Evolutionary conservation across 2,113 vertebrate species (phyloP), one percentile per base, ranked within the genome.

Genomic region (Geothlypis trichas): DNA sequence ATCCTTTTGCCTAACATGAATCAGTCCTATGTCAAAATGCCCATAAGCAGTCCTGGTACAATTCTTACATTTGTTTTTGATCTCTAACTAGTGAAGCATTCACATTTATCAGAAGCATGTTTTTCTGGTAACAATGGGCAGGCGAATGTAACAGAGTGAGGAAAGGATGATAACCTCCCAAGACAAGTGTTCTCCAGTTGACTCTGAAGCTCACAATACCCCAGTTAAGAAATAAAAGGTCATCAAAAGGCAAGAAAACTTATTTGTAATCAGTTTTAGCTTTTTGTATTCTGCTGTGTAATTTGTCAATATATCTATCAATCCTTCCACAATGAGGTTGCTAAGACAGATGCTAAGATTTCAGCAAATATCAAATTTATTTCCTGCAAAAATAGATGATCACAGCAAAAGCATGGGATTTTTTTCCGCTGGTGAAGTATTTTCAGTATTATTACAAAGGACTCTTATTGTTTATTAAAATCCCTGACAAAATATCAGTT

Each of bases 401-500:
- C 37, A 47, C 33, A 88, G 58, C 11, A 71, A 88, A 84, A 81
- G 10, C 16, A 1, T 80, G 54, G 54, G 27, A 2, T 21, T 72
- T 75, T 91, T 76, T 83, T 15, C 37, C 77, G 33, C 51, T 57
- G 21, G 23, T 73, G 15, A 96, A 89, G 33, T 62, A 86, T 67
- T 80, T 91, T 72, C 61, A 61, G 74, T 55, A 90, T 92, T 84
- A 90, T 78, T 63, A 74, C 68, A 88, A 93, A 90, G 83, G 78
- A 84, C 24, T 39, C 24, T 86, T 42, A 62, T 35, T 86, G 87
- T 91, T 92, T 81, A 72, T 81, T 87, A 62, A 27, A 69, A 63
- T 80, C 21, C 30, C 67, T 84, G 75, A 94, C 72, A 96, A 97
- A 95, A 84, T 72, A 95, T 15, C 57, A 66, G n/a, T 89, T 90